Evolutionary conservation across 2,797 vertebrate genomes (phyloP).

Genomic region (Bufotes viridis): DNA sequence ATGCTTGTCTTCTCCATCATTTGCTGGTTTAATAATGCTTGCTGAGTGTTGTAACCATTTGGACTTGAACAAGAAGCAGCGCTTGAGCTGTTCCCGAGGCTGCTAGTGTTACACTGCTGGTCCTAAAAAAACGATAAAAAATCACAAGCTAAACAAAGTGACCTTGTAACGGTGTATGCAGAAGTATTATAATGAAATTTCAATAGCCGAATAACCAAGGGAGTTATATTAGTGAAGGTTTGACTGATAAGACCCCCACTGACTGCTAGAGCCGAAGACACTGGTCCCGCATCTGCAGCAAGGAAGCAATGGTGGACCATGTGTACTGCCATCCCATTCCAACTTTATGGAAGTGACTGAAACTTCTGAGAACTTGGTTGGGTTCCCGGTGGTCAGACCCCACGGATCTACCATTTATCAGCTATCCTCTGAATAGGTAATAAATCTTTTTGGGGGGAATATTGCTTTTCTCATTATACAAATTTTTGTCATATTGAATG

Average conservation of each 20-base stretch:
- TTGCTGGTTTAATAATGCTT: constrained; percentile 81
- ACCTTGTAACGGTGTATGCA: neutral
- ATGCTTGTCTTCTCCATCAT: constrained; percentile 81
- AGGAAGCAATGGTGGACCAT: too few species aligned
- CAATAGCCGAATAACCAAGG: neutral
- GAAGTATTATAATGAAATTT: neutral
- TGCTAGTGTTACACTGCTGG: constrained; percentile 76
- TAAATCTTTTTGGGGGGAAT: too few species aligned
- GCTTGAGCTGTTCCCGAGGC: constrained; percentile 72
- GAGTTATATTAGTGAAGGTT: neutral
- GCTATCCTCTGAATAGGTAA: too few species aligned
- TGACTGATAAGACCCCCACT: too few species aligned
- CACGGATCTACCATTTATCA: neutral
- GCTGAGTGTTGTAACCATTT: constrained; percentile 80
- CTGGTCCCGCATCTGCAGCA: too few species aligned
- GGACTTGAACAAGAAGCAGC: constrained; percentile 80
- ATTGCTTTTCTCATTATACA: neutral
- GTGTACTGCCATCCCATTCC: too few species aligned
- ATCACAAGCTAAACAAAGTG: neutral
- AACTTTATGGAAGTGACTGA: too few species aligned
- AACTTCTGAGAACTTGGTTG: too few species aligned
- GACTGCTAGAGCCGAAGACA: too few species aligned
- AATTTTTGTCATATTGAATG: neutral
- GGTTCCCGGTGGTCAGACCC: neutral
- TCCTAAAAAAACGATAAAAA: constrained; percentile 70